phyloP scores from a whole-genome alignment of 2,888 invertebrate species.

The Scrobipalpa costella region DNA sequence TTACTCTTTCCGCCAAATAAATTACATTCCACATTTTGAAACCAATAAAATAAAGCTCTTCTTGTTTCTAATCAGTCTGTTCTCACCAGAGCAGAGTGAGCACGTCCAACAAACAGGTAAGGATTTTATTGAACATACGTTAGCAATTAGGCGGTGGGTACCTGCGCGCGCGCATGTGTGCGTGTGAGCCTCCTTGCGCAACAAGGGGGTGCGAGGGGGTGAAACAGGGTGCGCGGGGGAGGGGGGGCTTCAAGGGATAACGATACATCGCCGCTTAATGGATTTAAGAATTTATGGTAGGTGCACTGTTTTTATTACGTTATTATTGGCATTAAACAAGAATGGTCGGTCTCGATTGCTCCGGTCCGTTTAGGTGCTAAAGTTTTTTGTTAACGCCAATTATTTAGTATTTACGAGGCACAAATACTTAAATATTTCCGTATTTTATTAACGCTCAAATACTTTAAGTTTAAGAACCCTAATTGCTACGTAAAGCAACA shows the following conservation, averaged over 20 bases:
- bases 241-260: slow-evolving; percentile 33
- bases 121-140: slow-evolving; percentile 75
- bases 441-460: background rate
- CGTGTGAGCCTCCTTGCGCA: slow-evolving; percentile 29
- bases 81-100: slow-evolving; percentile 44
- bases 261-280: slow-evolving; percentile 64
- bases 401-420: slow-evolving; percentile 8
- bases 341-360: slow-evolving; percentile 10
- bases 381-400: background rate
- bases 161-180: slow-evolving; percentile 63
- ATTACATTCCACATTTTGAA: background rate
- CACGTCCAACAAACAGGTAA: slow-evolving; percentile 55
- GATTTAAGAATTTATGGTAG: slow-evolving; percentile 71
- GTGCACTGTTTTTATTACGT: slow-evolving; percentile 57
- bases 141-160: slow-evolving; percentile 78
- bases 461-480: background rate
- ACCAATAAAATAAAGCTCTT: slow-evolving; percentile 5
- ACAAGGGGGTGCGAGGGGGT: slow-evolving; percentile 23
- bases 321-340: slow-evolving; percentile 41
- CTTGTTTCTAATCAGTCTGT: slow-evolving; percentile 19
- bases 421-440: background rate
- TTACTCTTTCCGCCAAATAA: background rate
- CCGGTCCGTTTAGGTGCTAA: slow-evolving; percentile 1
- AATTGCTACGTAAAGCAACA: too few species aligned
- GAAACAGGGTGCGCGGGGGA: background rate